Evolutionary conservation across 2,797 vertebrate species (phyloP).

Genomic region (Ciconia nigra): DNA sequence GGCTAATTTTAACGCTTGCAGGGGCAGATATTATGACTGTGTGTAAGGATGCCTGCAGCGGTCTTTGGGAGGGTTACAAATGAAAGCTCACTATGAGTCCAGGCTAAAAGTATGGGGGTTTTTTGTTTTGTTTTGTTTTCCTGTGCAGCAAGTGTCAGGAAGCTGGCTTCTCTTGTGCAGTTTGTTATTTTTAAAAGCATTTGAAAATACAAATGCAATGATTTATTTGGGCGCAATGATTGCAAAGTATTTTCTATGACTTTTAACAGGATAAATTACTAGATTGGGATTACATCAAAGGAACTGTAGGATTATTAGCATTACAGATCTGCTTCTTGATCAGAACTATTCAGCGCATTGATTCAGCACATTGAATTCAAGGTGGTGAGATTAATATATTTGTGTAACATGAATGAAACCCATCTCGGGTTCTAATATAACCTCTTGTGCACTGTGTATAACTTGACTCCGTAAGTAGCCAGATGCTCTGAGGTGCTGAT

Average conservation of each 20-base stretch:
- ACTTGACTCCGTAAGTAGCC: neutral
- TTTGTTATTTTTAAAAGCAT: neutral
- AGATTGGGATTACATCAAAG: neutral
- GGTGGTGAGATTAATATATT: neutral
- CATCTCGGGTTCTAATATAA: neutral
- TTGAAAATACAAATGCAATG: neutral
- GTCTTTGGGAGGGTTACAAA: neutral
- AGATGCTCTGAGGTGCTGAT: neutral
- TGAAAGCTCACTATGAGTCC: neutral
- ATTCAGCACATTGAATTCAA: neutral
- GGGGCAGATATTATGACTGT: neutral
- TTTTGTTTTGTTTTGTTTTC: neutral
- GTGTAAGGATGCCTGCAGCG: neutral
- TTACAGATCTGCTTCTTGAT: neutral
- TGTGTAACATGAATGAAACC: neutral
- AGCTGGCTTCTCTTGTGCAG: neutral
- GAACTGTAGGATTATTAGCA: neutral
- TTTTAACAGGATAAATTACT: neutral
- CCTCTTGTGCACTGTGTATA: neutral
- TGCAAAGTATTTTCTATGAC: neutral
- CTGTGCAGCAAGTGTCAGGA: neutral
- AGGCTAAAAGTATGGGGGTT: neutral
- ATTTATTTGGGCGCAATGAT: neutral
- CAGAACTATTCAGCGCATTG: neutral
- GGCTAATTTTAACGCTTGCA: neutral